Evolutionary conservation across 2,888 invertebrate genomes (phyloP).

Genomic region (Sesia apiformis): DNA sequence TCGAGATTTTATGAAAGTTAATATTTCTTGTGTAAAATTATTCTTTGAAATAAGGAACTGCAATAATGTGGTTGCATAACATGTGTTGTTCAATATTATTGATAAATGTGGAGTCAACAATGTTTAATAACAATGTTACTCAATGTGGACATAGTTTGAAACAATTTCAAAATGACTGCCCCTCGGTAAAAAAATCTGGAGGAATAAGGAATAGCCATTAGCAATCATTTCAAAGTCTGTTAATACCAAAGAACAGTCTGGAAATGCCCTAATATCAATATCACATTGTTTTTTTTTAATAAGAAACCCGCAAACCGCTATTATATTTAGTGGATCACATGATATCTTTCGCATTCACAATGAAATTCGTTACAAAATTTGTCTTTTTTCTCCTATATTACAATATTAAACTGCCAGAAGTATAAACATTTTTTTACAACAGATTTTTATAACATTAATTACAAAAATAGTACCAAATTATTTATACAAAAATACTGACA

Average conservation of each 20-base stretch:
- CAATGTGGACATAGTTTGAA: neutral
- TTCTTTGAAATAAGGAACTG: too few species aligned
- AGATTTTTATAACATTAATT: neutral
- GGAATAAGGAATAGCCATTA: neutral
- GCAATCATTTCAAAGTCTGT: neutral
- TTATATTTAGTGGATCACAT: slow-evolving; percentile 53
- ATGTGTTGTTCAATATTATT: too few species aligned
- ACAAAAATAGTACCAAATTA: neutral
- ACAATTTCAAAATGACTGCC: neutral
- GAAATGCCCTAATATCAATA: slow-evolving; percentile 31
- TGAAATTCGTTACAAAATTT: neutral
- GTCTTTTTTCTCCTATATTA: neutral
- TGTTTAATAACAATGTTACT: too few species aligned
- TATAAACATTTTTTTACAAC: neutral
- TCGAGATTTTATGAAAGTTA: too few species aligned
- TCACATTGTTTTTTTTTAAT: slow-evolving; percentile 31
- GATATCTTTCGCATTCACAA: slow-evolving; percentile 39
- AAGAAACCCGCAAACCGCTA: slow-evolving; percentile 25
- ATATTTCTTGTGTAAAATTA: too few species aligned
- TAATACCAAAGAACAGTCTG: neutral
- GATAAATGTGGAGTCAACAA: too few species aligned
- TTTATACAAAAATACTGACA: neutral
- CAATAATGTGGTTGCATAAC: too few species aligned
- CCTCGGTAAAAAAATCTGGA: neutral
- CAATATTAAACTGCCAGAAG: slow-evolving; percentile 1